Evolutionary conservation across 2,888 invertebrate species (phyloP).

Genomic region (Gymnocheta viridis): DNA sequence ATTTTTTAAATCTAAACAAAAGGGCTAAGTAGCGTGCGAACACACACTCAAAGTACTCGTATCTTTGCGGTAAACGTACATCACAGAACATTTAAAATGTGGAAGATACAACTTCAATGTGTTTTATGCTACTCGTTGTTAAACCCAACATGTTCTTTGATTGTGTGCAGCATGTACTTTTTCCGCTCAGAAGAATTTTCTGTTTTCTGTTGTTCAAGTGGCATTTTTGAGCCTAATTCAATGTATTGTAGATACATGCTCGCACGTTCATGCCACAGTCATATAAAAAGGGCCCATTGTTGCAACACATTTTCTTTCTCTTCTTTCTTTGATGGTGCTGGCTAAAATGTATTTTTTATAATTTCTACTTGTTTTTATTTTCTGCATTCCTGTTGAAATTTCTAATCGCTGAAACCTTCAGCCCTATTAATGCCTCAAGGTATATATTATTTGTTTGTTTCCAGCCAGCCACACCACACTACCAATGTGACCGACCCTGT

Average conservation of each 20-base stretch:
- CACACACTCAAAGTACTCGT: not conserved
- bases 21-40: no score
- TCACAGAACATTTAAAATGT: not conserved
- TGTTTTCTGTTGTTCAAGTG: slow-evolving; percentile 6
- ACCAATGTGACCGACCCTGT: slow-evolving; percentile 4
- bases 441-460: slow-evolving; percentile 24
- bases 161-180: not conserved
- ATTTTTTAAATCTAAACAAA: not conserved
- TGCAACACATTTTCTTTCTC: slow-evolving; percentile 21
- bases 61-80: not conserved
- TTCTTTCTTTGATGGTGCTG: not conserved
- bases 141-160: slow-evolving; percentile 1
- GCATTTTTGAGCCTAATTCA: not conserved
- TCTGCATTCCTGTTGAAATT: slow-evolving; percentile 79
- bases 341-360: not conserved
- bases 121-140: not conserved
- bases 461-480: not conserved
- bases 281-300: slow-evolving; percentile 49
- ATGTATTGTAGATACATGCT: slow-evolving; percentile 4
- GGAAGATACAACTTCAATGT: not conserved
- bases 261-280: slow-evolving; percentile 27
- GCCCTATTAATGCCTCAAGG: slow-evolving; percentile 77
- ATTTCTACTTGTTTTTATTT: slow-evolving; percentile 71
- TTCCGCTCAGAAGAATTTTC: not conserved
- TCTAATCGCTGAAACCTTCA: slow-evolving; percentile 81